A percentile compares a stretch with the other conserved stretches of the same genome.
These are phyloP conservation scores for Isotomurus palustris DNA, from an alignment of 2,888 invertebrate species.

Conservation along the genomic window DNA sequence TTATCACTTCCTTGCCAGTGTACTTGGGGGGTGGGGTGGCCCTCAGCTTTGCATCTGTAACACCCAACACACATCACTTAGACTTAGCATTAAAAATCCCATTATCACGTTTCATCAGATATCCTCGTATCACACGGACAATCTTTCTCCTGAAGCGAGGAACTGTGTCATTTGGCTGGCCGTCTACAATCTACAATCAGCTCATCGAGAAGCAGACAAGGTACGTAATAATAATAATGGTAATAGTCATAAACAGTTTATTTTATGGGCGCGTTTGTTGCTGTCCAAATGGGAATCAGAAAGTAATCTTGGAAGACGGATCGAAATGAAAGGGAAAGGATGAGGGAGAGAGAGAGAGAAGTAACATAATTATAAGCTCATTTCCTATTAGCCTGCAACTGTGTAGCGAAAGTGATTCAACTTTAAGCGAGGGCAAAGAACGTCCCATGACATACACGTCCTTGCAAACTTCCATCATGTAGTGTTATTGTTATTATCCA, in stretches of 20 bases:
- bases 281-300: background rate
- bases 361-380: conserved; percentile 12
- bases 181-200: no score
- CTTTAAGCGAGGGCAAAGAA: no score
- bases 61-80: no score
- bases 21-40: conserved; percentile 36
- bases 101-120: no score
- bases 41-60: conserved; percentile 39
- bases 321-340: background rate
- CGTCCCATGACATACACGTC: no score
- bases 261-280: no score
- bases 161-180: no score
- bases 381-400: background rate
- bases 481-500: conserved; percentile 10
- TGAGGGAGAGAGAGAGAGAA: background rate
- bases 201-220: no score
- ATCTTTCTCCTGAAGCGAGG: no score
- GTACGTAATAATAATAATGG: conserved; percentile 1
- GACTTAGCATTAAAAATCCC: no score
- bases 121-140: no score
- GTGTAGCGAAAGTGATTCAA: background rate
- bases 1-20: conserved; percentile 42
- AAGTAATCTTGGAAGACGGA: background rate
- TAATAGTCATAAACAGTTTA: no score
- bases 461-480: background rate